These are phyloP conservation scores for Ophioninae sp. DNA, from an alignment of 2,888 invertebrate genomes.

Conservation along the genomic window DNA sequence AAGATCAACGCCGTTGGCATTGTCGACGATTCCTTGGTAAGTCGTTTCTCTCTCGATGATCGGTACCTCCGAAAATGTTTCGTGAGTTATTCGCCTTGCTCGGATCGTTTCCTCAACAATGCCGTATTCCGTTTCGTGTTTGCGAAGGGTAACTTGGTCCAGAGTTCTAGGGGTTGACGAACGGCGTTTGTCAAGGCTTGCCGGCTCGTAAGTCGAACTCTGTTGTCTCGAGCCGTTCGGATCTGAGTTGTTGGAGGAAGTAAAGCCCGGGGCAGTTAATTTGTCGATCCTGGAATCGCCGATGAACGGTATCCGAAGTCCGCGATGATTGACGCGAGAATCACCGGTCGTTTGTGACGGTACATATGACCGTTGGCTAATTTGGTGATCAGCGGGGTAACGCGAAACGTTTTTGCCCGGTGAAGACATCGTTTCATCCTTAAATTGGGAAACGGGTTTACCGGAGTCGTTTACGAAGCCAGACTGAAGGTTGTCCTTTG, in stretches of 20 bases:
- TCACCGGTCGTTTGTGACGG: background rate
- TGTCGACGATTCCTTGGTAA: background rate
- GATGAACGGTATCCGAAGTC: background rate
- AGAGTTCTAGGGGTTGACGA: slow-evolving; percentile 33
- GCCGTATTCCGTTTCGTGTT: slow-evolving; percentile 31
- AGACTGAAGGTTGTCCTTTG: slow-evolving; percentile 15
- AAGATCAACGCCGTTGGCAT: slow-evolving; percentile 26
- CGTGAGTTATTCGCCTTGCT: slow-evolving; percentile 48
- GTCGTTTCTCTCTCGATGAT: slow-evolving; percentile 4
- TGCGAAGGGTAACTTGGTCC: slow-evolving; percentile 14
- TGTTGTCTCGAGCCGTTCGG: slow-evolving; percentile 15
- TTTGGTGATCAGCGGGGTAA: slow-evolving; percentile 34
- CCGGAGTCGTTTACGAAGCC: slow-evolving; percentile 20
- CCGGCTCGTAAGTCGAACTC: slow-evolving; percentile 10
- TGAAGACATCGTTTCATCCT: slow-evolving; percentile 27
- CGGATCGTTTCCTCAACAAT: slow-evolving; percentile 43
- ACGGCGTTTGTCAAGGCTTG: background rate
- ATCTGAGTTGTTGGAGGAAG: background rate
- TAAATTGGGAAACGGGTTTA: slow-evolving; percentile 18
- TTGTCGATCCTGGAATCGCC: background rate
- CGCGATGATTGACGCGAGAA: background rate
- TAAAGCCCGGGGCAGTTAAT: background rate
- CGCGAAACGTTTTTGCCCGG: slow-evolving; percentile 1
- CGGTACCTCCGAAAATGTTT: slow-evolving; percentile 36
- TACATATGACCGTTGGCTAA: background rate